Percentiles rank a stretch among this genome's conserved stretches.
These are phyloP conservation scores for Lethrus apterus DNA, from an alignment of 1,140 invertebrate species.

Conservation along the genomic window DNA sequence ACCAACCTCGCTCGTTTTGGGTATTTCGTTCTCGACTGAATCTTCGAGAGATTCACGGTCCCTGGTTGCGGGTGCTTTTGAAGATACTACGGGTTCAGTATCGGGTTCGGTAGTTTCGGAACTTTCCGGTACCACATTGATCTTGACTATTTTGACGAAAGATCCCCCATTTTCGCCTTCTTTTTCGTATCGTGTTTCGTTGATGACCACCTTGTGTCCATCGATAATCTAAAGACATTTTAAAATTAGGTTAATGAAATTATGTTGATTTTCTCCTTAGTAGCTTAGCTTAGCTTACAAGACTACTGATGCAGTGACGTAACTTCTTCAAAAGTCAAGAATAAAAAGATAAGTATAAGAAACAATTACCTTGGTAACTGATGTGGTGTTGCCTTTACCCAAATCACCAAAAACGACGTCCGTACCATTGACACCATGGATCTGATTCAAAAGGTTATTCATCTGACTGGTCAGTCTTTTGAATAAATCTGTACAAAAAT, in stretches of 20 bases:
- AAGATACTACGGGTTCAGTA: constrained; percentile 21
- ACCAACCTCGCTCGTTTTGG: constrained; percentile 34
- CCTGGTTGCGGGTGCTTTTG: constrained; percentile 4
- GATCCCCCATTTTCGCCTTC: constrained; percentile 40
- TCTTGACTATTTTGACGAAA: constrained; percentile 44
- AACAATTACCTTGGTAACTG: constrained; percentile 46
- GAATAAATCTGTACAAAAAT: no score
- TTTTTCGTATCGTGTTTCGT: constrained; percentile 47
- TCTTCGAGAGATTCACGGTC: constrained; percentile 31
- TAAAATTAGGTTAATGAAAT: background rate
- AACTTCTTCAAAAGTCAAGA: constrained; percentile 13
- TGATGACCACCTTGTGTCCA: constrained; percentile 50
- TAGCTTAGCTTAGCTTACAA: background rate
- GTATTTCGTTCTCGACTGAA: constrained; percentile 33
- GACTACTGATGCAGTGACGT: background rate
- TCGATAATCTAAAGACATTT: constrained; percentile 43
- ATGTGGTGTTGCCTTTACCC: constrained; percentile 48
- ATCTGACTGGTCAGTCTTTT: no score
- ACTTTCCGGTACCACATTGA: constrained; percentile 46
- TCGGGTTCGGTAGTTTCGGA: constrained; percentile 31
- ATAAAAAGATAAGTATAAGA: background rate
- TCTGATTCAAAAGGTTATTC: no score
- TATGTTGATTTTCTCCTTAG: background rate
- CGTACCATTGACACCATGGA: no score
- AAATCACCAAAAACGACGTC: constrained; percentile 38